Conservation (phyloP, 2,113 vertebrate species). For the Tursiops truncatus region DNA sequence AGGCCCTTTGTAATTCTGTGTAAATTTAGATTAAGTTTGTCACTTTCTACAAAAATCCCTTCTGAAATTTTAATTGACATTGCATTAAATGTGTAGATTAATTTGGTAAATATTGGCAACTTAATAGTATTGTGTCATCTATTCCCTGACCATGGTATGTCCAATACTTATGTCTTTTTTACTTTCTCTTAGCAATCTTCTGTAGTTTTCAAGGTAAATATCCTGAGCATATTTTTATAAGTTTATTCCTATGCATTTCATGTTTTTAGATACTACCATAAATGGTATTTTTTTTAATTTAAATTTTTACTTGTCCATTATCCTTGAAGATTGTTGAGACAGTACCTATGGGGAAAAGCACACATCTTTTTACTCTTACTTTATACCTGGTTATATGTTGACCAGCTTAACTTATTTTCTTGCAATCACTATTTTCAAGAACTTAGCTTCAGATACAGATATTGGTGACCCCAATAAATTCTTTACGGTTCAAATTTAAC, state of each 20-base stretch:
- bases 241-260: neutral
- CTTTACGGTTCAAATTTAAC: constrained; percentile 6
- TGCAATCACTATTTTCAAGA: neutral
- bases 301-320: neutral
- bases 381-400: neutral
- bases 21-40: neutral
- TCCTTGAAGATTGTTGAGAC: neutral
- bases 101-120: neutral
- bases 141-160: neutral
- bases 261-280: neutral
- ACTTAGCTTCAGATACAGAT: neutral
- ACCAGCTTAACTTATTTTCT: neutral
- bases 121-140: neutral
- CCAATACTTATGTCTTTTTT: neutral
- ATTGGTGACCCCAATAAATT: neutral
- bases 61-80: neutral
- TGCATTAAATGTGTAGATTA: neutral
- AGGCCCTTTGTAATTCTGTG: neutral
- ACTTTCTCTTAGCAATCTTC: neutral
- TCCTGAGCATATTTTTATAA: neutral
- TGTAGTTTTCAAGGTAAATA: neutral
- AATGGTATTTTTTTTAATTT: neutral
- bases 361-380: neutral
- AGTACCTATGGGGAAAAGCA: neutral
- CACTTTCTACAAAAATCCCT: neutral